Base-by-base conservation (phyloP, 2,113 vertebrate species). In the Suricata suricatta region DNA sequence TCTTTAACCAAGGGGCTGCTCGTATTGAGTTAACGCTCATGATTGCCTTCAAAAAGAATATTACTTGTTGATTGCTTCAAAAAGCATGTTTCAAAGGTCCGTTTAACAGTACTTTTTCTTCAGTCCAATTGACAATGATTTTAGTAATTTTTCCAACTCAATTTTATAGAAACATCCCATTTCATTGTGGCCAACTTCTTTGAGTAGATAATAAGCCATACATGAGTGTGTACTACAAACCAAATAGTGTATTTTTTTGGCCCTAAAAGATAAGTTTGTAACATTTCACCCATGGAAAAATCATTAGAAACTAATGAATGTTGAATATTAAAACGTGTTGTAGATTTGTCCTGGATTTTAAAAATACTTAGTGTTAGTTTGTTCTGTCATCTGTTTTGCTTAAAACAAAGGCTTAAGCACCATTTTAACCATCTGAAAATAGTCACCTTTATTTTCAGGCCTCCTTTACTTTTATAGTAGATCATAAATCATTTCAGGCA, bases 61-160 rank as follows among this genome's bases (percentile, higher is more conserved):
- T 96, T 97, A 89, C 82, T 96, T 64, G 80, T 95, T 79, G 96
- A 77, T 91, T 97, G 96, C 66, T 97, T 97, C 88, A 54, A 93
- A 96, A 97, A 96, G 79, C 95, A 95, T 23, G 88, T 98, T 98
- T 98, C 91, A 98, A 81, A 98, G 79, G 89, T 95, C 90, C 86
- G 90, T 93, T 95, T 97, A 97, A 69, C 77, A 90, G 85, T 93
- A 93, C 66, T 96, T 94, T 95, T 98, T 98, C 94, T 98, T 97
- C 91, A 98, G 95, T 25, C n/a, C 76, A 96, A 96, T 95, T 97
- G 93, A 97, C 83, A 97, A 90, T 85, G 88, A 84, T 94, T 98
- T 97, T 72, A 86, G 68, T 93, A 96, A 90, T 97, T 88, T 93
- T 93, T 94, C 17, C 79, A 94, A 72, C 97, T 98, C 72, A 95